Base-by-base conservation (phyloP, 1,140 invertebrate genomes). In the Octopus sinensis region DNA sequence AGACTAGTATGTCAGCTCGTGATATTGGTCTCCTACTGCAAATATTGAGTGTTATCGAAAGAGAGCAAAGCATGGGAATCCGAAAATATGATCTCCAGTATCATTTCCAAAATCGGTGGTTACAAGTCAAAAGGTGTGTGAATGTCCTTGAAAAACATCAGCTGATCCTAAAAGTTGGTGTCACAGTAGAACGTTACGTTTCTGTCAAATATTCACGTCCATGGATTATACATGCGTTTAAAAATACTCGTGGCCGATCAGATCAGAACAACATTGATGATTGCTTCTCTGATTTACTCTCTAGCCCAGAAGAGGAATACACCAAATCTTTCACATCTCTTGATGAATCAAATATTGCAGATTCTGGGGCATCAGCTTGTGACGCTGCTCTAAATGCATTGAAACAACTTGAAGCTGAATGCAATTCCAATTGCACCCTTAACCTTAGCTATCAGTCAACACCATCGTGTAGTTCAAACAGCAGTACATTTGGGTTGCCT, bases 171-270 rank as follows among this genome's bases (percentile, higher is more conserved):
- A 82, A 82, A 54, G 85, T 88, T 5, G 87, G 87, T 54, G 84
- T 88, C 5, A 84, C 84, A 10, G 54, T 79, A 78, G 52, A 80
- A 23, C 81, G 86, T 10, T 88, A 86, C 82, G 87, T 88, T 10
- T 80, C 83, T 30, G 81, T 86, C 43, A 78, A 10, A 4, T 76
- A 87, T 81, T 82, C 83, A 9, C 79, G 86, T 54, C 85, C 86
- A n/a, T 88, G 87, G 87, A 83, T 87, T 1, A 85, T 85, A 30
- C 87, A 88, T 82, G 82, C 84, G 10, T 85, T 84, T 75, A 86
- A 83, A 77, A 86, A 88, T 79, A 84, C 80, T 3, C 83, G 80
- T 52, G 87, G 86, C 23, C 83, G 87, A 30, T 6, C 43, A 5
- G 13, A 12, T 43, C 76, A 53, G 68, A 73, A 9, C 5, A 7